Base-by-base conservation (phyloP, 2,797 vertebrate species). In the Margarornis squamiger region DNA sequence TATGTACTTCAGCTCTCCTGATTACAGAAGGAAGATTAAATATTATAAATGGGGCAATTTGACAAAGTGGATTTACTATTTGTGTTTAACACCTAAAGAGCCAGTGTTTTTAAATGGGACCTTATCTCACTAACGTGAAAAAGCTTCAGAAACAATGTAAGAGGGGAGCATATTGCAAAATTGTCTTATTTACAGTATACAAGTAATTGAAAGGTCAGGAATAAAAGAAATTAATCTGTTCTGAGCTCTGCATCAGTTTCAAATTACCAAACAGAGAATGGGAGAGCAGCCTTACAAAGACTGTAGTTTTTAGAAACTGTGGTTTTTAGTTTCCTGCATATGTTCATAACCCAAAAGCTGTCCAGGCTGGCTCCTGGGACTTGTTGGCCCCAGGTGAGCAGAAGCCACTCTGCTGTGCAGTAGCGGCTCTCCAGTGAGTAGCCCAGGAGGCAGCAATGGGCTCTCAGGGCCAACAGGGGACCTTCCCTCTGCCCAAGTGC, bases 1-100 rank as follows among this genome's bases (percentile, higher is more conserved):
- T 97, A 88, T 94, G 89, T 88, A 86, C 95, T 97, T 97, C 95
- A 97, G 92, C 92, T 93, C 91, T 96, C 79, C 86, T 95, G 92
- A 96, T 97, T 97, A 97, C 93, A 97, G 97, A 97, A 97, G 93
- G 96, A 96, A 93, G 94, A 97, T 96, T 97, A 97, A 97, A 97
- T 97, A 96, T 92, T 97, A 97, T 97, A 97, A 97, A 97, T 96
- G 91, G 89, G 68, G 75, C 81, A 97, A 81, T 97, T 97, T 97
- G 95, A 93, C 91, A 93, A 95, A 96, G 93, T 94, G 94, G 92
- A 95, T 97, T 98, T 97, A 96, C 84, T 96, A 57, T 82, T 96
- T 84, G 73, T 88, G 77, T 97, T 98, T 97, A 97, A 96, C 95
- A 97, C 88, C 78, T 97, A 93, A 93, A 91, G 74, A 94, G 93